Evolutionary conservation across 2,113 vertebrate genomes (phyloP).

Genomic region (Stercorarius parasiticus): DNA sequence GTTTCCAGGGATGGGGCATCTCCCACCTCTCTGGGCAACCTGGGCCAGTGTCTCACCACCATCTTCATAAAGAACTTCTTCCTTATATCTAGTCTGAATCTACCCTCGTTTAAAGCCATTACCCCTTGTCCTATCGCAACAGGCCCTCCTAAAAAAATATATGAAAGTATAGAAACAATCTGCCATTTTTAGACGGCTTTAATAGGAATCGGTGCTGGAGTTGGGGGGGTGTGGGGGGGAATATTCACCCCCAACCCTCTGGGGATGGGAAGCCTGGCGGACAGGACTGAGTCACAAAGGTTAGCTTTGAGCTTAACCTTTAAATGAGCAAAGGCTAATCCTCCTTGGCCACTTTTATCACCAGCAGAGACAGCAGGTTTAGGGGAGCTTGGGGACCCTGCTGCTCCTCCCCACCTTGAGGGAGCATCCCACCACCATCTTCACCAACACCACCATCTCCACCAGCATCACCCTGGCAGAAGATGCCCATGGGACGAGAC

Average conservation of each 20-base stretch:
- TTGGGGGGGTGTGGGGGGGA: too few species aligned
- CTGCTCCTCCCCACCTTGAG: not conserved
- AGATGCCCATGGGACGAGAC: not conserved
- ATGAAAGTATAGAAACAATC: not conserved
- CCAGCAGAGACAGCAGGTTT: not conserved
- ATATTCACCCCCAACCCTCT: not conserved
- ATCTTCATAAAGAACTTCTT: not conserved
- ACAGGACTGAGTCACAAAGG: not conserved
- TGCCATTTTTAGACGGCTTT: not conserved
- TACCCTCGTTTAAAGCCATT: not conserved
- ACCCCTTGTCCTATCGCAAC: not conserved
- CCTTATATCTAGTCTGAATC: not conserved
- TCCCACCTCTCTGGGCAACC: not conserved
- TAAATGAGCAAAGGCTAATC: not conserved
- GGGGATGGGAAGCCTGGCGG: not conserved
- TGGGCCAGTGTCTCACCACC: not conserved
- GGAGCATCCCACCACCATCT: not conserved
- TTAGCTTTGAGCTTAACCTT: conserved; percentile 6
- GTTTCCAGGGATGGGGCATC: not conserved
- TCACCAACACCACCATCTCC: not conserved
- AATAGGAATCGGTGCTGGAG: not conserved
- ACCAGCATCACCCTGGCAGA: not conserved
- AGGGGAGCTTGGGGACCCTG: not conserved
- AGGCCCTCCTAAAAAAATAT: not conserved
- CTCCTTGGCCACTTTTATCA: not conserved